Evolutionary conservation across 2,888 invertebrate genomes (phyloP).

Genomic region (Hirtodrosophila histrioides): DNA sequence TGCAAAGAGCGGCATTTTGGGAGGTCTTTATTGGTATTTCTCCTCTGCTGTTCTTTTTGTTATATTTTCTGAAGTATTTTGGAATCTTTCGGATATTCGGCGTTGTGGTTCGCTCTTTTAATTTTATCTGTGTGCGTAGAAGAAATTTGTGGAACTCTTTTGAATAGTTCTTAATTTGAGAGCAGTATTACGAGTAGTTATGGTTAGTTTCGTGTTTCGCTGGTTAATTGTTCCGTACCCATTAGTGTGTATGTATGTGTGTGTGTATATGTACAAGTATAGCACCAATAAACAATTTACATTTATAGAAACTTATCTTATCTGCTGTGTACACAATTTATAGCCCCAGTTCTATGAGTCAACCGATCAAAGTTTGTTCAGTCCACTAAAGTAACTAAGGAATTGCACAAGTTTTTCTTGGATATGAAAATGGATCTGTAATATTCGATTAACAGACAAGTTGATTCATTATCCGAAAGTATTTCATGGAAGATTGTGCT

Average conservation of each 20-base stretch:
- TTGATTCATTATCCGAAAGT: constrained; percentile 2
- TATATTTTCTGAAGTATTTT: not conserved
- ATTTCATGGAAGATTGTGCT: not conserved
- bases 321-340: constrained; percentile 28
- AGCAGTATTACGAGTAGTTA: constrained; percentile 1
- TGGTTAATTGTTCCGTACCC: constrained; percentile 38
- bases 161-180: constrained; percentile 24
- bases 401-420: constrained; percentile 12
- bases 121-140: constrained; percentile 73
- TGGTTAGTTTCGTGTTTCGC: constrained; percentile 37
- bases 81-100: no score
- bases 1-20: constrained; percentile 66
- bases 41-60: constrained; percentile 7
- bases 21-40: not conserved
- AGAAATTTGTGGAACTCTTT: constrained; percentile 50
- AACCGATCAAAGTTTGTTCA: constrained; percentile 32
- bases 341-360: constrained; percentile 26
- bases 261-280: constrained; percentile 23
- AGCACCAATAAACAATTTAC: constrained; percentile 26
- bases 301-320: constrained; percentile 39
- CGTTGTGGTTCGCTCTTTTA: not conserved
- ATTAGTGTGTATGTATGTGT: constrained; percentile 3
- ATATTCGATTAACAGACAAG: not conserved
- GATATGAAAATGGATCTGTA: constrained; percentile 1
- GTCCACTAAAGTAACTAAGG: not conserved